phyloP scores from a whole-genome alignment of 2,797 vertebrate genomes.

The Podarcis siculus region DNA sequence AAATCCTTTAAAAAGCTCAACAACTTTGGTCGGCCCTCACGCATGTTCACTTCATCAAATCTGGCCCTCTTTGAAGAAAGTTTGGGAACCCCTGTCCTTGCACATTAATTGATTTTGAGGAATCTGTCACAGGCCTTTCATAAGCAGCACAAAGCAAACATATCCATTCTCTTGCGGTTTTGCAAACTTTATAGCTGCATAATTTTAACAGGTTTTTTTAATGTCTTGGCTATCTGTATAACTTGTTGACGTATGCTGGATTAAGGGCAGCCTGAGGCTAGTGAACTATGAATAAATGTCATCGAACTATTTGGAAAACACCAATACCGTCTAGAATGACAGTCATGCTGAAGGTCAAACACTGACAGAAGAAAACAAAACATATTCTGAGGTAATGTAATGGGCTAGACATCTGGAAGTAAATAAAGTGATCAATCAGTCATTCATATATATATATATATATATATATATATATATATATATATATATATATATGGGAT shows the following conservation, averaged over 20 bases:
- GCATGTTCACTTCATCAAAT: no score
- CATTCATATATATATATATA: neutral
- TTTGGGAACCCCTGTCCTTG: no score
- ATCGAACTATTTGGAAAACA: neutral
- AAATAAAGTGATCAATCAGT: neutral
- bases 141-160: neutral
- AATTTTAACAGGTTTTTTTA: no score
- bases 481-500: neutral
- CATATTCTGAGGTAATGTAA: accelerated
- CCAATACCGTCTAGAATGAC: neutral
- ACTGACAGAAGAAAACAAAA: neutral
- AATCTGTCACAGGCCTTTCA: neutral
- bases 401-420: neutral
- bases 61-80: no score
- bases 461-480: neutral
- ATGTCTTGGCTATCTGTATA: neutral
- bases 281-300: neutral
- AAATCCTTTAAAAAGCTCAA: no score
- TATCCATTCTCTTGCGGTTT: neutral
- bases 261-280: neutral
- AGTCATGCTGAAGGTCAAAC: neutral
- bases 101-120: neutral
- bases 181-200: neutral
- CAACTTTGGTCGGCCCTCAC: no score
- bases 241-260: neutral